A percentile compares a stretch with the other conserved stretches of the same genome.
Conservation (phyloP, 2,113 vertebrate genomes). For the Narcine bancroftii region DNA sequence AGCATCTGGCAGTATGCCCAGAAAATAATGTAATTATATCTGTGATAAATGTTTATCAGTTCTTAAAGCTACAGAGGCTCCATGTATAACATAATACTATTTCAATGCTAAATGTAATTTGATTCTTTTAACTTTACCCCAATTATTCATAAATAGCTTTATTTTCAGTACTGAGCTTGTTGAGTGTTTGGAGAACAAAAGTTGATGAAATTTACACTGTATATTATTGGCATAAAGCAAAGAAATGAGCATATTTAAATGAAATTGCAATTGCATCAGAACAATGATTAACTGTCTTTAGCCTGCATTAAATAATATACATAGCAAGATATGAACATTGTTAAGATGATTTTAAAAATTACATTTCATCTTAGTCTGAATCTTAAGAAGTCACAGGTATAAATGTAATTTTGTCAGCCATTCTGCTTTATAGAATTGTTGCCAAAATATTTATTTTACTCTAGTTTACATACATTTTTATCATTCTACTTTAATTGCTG, state of each 20-base stretch:
- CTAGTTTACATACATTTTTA: background rate
- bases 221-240: background rate
- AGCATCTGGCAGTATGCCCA: constrained; percentile 11
- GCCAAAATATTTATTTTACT: background rate
- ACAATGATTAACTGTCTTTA: background rate
- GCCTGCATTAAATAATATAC: background rate
- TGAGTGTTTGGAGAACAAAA: background rate
- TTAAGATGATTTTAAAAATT: background rate
- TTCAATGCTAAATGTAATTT: background rate
- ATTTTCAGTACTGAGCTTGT: background rate
- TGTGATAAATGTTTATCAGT: constrained; percentile 35
- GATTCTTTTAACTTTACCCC: background rate
- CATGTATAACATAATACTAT: background rate
- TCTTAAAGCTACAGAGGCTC: constrained; percentile 21
- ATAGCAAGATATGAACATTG: background rate
- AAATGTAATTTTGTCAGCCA: background rate
- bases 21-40: constrained; percentile 36
- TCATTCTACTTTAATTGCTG: background rate
- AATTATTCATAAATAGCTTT: background rate
- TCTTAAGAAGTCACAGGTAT: background rate
- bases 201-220: background rate
- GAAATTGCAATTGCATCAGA: background rate
- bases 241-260: background rate
- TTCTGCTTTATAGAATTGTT: background rate
- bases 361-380: background rate